phyloP scores from a whole-genome alignment of 2,113 vertebrate genomes.

The Apus apus region DNA sequence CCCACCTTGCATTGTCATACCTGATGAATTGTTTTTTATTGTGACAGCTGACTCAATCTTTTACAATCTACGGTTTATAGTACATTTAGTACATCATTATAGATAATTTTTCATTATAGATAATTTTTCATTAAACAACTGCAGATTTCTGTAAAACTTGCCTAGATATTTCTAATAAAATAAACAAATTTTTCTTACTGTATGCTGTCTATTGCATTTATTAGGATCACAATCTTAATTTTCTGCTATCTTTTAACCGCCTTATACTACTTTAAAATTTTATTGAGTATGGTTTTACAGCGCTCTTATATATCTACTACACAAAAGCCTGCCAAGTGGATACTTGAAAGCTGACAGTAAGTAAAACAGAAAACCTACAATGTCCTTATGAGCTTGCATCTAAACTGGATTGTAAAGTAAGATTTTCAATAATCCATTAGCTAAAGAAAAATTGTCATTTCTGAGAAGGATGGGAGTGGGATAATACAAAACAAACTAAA shows the following conservation, averaged over 20 bases:
- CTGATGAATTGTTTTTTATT: background rate
- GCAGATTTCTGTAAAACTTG: conserved; percentile 41
- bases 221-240: background rate
- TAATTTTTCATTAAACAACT: conserved; percentile 48
- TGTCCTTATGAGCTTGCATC: background rate
- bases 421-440: background rate
- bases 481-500: background rate
- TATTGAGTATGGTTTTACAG: background rate
- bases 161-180: conserved; percentile 10
- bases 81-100: conserved; percentile 15
- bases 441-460: background rate
- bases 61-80: background rate
- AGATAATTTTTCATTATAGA: background rate
- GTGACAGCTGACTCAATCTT: conserved; percentile 10
- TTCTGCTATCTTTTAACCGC: background rate
- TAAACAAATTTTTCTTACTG: conserved; percentile 13
- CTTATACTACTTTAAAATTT: background rate
- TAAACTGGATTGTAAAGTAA: background rate
- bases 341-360: background rate
- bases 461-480: background rate
- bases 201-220: background rate
- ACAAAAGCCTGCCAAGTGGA: background rate
- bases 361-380: background rate
- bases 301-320: background rate
- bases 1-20: background rate